Evolutionary conservation across 2,797 vertebrate genomes (phyloP).

Genomic region (Sciaenops ocellatus): DNA sequence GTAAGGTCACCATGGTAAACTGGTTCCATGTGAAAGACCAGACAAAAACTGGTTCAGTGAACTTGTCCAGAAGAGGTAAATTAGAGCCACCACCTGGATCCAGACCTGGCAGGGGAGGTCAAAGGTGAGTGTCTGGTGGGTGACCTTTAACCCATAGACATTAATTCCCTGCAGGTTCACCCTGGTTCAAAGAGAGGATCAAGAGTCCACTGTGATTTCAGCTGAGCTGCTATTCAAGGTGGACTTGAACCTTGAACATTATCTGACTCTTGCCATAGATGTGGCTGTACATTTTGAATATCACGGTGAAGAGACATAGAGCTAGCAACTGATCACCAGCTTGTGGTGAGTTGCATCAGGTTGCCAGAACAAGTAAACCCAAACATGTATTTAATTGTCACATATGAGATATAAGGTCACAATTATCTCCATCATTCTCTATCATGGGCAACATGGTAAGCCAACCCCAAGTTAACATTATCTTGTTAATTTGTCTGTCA

Average conservation of each 20-base stretch:
- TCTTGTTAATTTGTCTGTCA: background rate
- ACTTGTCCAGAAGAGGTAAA: background rate
- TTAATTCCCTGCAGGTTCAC: background rate
- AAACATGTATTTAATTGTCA: background rate
- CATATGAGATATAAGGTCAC: no score
- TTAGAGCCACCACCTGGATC: no score
- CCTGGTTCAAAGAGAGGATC: background rate
- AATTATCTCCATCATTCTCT: no score
- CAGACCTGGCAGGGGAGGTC: background rate
- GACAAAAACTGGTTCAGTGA: background rate
- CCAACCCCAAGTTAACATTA: background rate
- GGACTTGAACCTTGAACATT: background rate
- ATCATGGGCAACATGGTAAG: no score
- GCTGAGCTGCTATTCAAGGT: background rate
- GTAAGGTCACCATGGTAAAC: background rate
- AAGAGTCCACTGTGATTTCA: background rate
- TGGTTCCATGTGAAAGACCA: slow-evolving; percentile 2
- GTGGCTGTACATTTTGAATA: background rate
- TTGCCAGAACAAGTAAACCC: background rate
- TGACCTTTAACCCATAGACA: slow-evolving; percentile 1
- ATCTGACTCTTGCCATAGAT: background rate
- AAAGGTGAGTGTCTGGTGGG: no score
- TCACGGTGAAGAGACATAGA: background rate
- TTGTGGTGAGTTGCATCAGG: background rate
- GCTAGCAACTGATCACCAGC: background rate